Percentiles rank a stretch among this genome's conserved stretches.
These are phyloP conservation scores for Tachypleus tridentatus DNA, from an alignment of 1,140 invertebrate genomes.

Conservation along the genomic window DNA sequence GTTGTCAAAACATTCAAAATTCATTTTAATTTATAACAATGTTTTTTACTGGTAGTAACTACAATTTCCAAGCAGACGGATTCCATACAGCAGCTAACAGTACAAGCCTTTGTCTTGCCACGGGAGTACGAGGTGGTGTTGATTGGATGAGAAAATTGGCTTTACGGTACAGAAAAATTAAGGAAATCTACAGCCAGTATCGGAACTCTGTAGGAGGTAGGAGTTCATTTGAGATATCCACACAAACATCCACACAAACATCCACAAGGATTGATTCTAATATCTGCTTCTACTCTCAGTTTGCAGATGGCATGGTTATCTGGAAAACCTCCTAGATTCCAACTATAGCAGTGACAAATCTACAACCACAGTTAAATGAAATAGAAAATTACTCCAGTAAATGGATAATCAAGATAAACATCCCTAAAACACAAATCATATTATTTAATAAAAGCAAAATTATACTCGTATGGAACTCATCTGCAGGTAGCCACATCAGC, in stretches of 20 bases:
- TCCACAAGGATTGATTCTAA: not conserved
- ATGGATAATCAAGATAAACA: too few species aligned
- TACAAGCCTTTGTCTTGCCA: constrained; percentile 48
- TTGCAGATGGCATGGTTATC: too few species aligned
- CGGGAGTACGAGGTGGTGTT: constrained; percentile 76
- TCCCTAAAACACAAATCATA: too few species aligned
- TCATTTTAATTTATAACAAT: not conserved
- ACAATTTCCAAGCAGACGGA: constrained; percentile 85
- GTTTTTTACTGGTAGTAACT: constrained; percentile 45
- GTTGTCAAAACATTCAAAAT: too few species aligned
- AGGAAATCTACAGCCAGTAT: constrained; percentile 89
- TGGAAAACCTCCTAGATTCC: too few species aligned
- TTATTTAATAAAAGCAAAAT: too few species aligned
- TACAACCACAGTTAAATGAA: too few species aligned
- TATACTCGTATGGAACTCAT: too few species aligned
- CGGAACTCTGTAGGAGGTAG: constrained; percentile 66
- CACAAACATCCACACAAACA: too few species aligned
- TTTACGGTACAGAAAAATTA: constrained; percentile 87
- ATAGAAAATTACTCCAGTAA: too few species aligned
- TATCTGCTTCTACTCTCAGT: not conserved
- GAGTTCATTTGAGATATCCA: constrained; percentile 11
- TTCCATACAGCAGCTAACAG: constrained; percentile 49
- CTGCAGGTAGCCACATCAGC: too few species aligned
- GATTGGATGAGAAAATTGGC: constrained; percentile 93
- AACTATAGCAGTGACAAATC: too few species aligned